Conservation (phyloP, 2,113 vertebrate species). For the Brevimyrus niger region DNA sequence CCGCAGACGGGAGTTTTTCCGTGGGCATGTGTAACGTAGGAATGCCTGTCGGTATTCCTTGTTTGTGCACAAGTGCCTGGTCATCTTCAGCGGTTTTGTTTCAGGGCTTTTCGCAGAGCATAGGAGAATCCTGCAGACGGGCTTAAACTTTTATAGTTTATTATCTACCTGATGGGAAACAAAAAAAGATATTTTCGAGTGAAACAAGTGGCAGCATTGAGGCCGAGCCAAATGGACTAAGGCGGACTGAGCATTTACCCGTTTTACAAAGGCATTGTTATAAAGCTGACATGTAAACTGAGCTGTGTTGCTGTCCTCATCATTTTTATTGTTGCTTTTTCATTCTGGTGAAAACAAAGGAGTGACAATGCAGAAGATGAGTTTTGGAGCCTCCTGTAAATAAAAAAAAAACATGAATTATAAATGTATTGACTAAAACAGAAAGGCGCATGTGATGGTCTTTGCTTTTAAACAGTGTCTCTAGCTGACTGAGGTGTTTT, state of each 20-base stretch:
- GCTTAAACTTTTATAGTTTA: background rate
- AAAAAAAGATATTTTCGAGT: background rate
- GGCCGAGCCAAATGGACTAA: background rate
- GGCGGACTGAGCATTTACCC: background rate
- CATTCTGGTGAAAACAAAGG: constrained; percentile 17
- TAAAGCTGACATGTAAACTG: constrained; percentile 5
- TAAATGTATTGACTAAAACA: constrained; percentile 14
- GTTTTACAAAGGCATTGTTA: constrained; percentile 13
- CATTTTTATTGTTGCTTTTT: constrained; percentile 10
- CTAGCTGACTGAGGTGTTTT: background rate
- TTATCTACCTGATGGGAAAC: background rate
- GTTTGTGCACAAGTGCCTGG: background rate
- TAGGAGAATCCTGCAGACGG: background rate
- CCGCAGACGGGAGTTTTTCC: background rate
- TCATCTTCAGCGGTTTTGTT: background rate
- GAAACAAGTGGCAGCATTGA: background rate
- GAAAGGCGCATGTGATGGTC: constrained; percentile 1
- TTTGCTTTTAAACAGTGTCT: constrained; percentile 4
- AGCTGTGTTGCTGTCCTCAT: constrained; percentile 9
- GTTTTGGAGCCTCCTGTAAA: constrained; percentile 19
- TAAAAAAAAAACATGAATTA: constrained; percentile 15
- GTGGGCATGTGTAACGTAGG: background rate
- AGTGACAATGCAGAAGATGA: constrained; percentile 1
- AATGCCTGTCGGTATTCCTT: background rate
- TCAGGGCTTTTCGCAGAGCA: background rate